Base-by-base conservation (phyloP, 2,888 invertebrate genomes). In the Chymomyza amoena region DNA sequence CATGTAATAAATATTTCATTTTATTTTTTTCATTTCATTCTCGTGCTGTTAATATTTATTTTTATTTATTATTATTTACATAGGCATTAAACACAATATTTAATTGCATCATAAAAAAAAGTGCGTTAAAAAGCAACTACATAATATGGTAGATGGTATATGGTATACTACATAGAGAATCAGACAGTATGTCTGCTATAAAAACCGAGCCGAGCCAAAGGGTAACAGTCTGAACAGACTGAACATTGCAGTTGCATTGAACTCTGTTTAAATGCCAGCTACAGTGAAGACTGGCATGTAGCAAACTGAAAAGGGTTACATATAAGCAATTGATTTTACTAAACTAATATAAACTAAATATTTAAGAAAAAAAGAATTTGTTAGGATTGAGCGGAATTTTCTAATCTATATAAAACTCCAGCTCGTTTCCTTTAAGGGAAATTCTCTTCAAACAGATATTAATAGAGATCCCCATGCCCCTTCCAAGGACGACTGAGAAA, bases 51-150 rank as follows among this genome's bases (percentile, higher is more conserved):
- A 45, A 45, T 45, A 45, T 45, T 45, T 45, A 45, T 45, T 45
- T 71, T 74, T 70, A 68, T 81, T 84, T 85, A 80, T 84, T 84
- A 75, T 80, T 84, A 86, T 84, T 84, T 86, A 84, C 81, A 81
- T 80, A 86, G 77, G 84, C 84, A 84, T 84, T 84, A 84, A 84
- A 80, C 84, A 86, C 79, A 74, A 79, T 75, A 80, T 86, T 84
- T 86, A 84, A 84, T 86, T 84, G 84, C 87, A 64, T 69, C 84
- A 72, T 84, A 81, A 84, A 84, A 84, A 84, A 83, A 75, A 25
- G 69, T 52, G 63, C 60, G 45, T 61, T 20, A 39, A 18, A 64
- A 25, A 36, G 20, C 32, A 51, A 56, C 64, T 32, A 18, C 16
- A 25, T 45, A 50, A 62, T 15, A 52, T 10, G n/a, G 20, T 15